These are phyloP conservation scores for Siphamia tubifer DNA, from an alignment of 2,113 vertebrate species.

Conservation along the genomic window DNA sequence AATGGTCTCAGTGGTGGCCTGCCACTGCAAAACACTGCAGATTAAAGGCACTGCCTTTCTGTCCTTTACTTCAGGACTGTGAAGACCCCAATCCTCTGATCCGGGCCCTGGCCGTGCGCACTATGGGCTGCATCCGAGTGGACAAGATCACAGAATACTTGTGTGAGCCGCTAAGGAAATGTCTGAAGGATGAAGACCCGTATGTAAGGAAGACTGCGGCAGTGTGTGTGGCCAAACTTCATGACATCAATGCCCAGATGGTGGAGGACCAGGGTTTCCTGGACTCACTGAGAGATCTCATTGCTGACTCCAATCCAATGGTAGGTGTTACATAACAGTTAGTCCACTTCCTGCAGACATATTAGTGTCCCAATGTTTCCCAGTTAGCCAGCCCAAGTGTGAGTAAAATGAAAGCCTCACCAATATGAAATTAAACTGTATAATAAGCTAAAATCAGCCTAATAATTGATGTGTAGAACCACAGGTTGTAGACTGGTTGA, in stretches of 20 bases:
- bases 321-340: slow-evolving; percentile 62
- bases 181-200: slow-evolving; percentile 97
- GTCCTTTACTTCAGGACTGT: slow-evolving; percentile 84
- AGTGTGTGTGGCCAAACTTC: slow-evolving; percentile 97
- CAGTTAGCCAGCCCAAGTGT: too few relatives aligned
- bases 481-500: too few relatives aligned
- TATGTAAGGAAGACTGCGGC: slow-evolving; percentile 97
- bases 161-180: slow-evolving; percentile 97
- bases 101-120: slow-evolving; percentile 95
- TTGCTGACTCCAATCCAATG: slow-evolving; percentile 99
- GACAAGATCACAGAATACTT: slow-evolving; percentile 98
- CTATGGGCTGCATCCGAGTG: slow-evolving; percentile 98
- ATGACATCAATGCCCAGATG: slow-evolving; percentile 99
- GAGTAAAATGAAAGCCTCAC: too few relatives aligned
- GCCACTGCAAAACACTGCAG: too few relatives aligned
- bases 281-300: slow-evolving; percentile 95
- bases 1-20: too few relatives aligned
- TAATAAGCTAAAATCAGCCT: too few relatives aligned
- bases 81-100: slow-evolving; percentile 98
- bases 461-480: too few relatives aligned
- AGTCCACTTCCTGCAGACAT: too few relatives aligned
- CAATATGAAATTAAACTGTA: too few relatives aligned
- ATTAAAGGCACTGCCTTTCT: not conserved
- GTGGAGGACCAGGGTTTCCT: slow-evolving; percentile 98
- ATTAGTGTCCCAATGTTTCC: too few relatives aligned